Evolutionary conservation across 1,140 invertebrate genomes (phyloP).

Genomic region (Aphelenchoides avenae): DNA sequence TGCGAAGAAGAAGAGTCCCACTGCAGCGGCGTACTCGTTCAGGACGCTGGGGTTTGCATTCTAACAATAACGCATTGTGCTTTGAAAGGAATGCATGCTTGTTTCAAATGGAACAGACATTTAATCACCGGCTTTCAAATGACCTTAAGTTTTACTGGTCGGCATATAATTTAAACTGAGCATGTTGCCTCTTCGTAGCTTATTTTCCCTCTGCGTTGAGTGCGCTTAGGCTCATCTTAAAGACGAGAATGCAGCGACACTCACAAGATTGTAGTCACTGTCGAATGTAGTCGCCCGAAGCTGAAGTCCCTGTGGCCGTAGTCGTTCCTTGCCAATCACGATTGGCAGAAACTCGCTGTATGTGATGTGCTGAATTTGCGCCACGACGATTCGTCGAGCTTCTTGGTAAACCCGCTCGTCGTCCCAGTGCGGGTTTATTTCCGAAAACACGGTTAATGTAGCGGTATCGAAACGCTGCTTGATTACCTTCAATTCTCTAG

Average conservation of each 20-base stretch:
- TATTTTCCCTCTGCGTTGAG: not conserved
- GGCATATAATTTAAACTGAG: not conserved
- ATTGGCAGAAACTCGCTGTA: conserved; percentile 61
- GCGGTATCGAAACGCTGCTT: not conserved
- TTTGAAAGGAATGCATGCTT: no score
- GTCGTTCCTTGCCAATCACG: conserved; percentile 52
- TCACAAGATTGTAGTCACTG: conserved; percentile 54
- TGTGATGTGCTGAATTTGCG: conserved; percentile 58
- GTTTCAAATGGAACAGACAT: no score
- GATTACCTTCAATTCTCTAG: conserved; percentile 31
- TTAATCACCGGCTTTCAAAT: no score
- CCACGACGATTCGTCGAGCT: conserved; percentile 69
- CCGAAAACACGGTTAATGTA: not conserved
- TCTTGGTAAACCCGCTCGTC: conserved; percentile 89
- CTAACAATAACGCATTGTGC: no score
- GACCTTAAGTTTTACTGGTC: no score
- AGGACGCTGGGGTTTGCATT: conserved; percentile 47
- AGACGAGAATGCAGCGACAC: no score
- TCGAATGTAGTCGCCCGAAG: conserved; percentile 44
- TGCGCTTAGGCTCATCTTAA: not conserved
- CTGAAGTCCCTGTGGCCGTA: conserved; percentile 36
- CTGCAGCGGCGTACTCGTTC: conserved; percentile 53
- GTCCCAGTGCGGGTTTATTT: conserved; percentile 81
- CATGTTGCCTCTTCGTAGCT: not conserved
- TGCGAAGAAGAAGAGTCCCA: conserved; percentile 53